Conservation (phyloP, 2,797 vertebrate species). For the Champsocephalus gunnari region DNA sequence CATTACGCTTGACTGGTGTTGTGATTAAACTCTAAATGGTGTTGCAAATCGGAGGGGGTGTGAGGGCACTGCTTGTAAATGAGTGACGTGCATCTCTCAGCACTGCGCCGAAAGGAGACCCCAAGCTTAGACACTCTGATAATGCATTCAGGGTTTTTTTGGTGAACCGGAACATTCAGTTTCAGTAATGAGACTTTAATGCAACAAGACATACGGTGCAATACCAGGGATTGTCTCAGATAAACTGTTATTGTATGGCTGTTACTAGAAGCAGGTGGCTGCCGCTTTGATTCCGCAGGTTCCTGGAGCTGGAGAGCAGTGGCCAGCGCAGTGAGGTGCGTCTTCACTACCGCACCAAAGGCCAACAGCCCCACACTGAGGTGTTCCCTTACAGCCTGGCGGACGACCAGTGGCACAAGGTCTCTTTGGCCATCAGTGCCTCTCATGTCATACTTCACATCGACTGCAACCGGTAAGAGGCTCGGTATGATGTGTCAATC, state of each 20-base stretch:
- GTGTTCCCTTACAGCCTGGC: conserved; percentile 96
- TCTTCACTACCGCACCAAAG: conserved; percentile 93
- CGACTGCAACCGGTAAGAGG: conserved; percentile 95
- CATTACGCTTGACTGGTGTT: conserved; percentile 46
- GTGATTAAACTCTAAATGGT: conserved; percentile 55
- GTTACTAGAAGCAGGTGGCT: conserved; percentile 11
- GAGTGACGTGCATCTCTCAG: conserved; percentile 35
- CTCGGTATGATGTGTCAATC: not conserved
- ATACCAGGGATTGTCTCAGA: not conserved
- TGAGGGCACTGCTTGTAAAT: conserved; percentile 27
- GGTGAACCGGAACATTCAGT: conserved; percentile 9
- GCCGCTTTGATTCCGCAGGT: conserved; percentile 78
- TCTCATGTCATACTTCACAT: conserved; percentile 94
- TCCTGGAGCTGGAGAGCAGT: conserved; percentile 96
- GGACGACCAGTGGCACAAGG: conserved; percentile 96
- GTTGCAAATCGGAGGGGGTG: conserved; percentile 34
- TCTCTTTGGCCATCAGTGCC: conserved; percentile 95
- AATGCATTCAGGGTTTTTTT: conserved; percentile 28
- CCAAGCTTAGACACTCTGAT: conserved; percentile 19
- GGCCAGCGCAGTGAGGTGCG: conserved; percentile 96
- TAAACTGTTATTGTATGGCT: not conserved
- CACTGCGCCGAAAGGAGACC: conserved; percentile 18
- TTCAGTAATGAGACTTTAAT: conserved; percentile 20
- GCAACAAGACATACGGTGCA: conserved; percentile 1
- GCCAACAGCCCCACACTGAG: conserved; percentile 92